Evolutionary conservation across 2,888 invertebrate species (phyloP).

Genomic region (Leptodirus hochenwartii): DNA sequence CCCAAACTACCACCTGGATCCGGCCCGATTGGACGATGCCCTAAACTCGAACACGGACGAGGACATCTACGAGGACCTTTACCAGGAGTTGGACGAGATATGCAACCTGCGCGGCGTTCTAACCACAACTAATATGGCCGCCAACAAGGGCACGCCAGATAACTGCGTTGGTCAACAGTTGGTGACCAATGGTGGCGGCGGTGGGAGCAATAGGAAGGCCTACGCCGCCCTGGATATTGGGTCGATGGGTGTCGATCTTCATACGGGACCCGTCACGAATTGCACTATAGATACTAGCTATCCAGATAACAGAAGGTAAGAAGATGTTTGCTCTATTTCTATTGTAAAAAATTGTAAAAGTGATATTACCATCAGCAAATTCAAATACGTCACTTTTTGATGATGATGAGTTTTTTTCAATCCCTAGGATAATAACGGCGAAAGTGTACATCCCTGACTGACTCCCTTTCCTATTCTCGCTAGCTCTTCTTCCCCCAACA

Average conservation of each 20-base stretch:
- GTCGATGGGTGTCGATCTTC: conserved; percentile 53
- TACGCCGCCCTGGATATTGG: conserved; percentile 49
- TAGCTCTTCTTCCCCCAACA: no score
- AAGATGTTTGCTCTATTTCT: no score
- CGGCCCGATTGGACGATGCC: conserved; percentile 58
- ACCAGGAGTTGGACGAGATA: conserved; percentile 40
- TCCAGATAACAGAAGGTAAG: conserved; percentile 34
- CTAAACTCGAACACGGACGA: conserved; percentile 44
- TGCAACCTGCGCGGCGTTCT: conserved; percentile 37
- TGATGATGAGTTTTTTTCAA: no score
- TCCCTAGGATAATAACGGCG: no score
- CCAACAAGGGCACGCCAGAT: no score
- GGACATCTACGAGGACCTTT: conserved; percentile 51
- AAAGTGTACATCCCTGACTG: no score
- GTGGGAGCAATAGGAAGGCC: conserved; percentile 38
- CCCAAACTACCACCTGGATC: conserved; percentile 75
- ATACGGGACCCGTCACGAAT: conserved; percentile 34
- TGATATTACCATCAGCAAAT: no score
- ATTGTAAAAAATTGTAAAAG: conserved; percentile 1
- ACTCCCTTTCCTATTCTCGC: no score
- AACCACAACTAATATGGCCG: conserved; percentile 20
- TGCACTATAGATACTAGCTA: conserved; percentile 21
- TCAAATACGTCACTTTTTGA: no score
- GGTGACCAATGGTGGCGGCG: conserved; percentile 27
- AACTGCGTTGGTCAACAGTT: no score